Conservation (phyloP, 2,797 vertebrate species). For the Notolabrus celidotus region DNA sequence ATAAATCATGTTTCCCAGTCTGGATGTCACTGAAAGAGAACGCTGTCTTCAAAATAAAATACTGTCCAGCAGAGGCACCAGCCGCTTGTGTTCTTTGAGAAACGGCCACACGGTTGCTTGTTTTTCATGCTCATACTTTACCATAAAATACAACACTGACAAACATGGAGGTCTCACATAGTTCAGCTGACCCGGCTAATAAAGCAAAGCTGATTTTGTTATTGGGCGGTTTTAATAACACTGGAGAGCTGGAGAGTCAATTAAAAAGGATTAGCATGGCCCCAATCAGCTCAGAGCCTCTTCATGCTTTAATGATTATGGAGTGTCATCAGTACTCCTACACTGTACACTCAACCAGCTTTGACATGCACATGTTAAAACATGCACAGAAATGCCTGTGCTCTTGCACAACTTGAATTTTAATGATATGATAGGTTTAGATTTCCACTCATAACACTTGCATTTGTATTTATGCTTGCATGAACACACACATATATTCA, state of each 20-base stretch:
- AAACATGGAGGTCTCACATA: slow-evolving; percentile 51
- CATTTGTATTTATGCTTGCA: too few species aligned
- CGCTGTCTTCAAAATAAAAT: background rate
- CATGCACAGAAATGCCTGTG: background rate
- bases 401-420: background rate
- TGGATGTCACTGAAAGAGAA: background rate
- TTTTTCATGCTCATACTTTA: background rate
- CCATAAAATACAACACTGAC: slow-evolving; percentile 35
- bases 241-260: slow-evolving; percentile 78
- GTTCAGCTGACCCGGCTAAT: slow-evolving; percentile 70
- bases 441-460: background rate
- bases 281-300: slow-evolving; percentile 77
- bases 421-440: background rate
- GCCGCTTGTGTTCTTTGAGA: background rate
- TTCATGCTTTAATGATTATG: slow-evolving; percentile 79
- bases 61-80: background rate
- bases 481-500: background rate
- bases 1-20: background rate
- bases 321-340: slow-evolving; percentile 79
- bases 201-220: slow-evolving; percentile 78
- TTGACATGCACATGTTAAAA: slow-evolving; percentile 42
- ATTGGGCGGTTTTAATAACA: slow-evolving; percentile 77
- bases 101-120: background rate
- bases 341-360: slow-evolving; percentile 62
- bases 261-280: slow-evolving; percentile 81